These are phyloP conservation scores for Troglohyphantes excavatus DNA, from an alignment of 2,888 invertebrate genomes.

Conservation along the genomic window DNA sequence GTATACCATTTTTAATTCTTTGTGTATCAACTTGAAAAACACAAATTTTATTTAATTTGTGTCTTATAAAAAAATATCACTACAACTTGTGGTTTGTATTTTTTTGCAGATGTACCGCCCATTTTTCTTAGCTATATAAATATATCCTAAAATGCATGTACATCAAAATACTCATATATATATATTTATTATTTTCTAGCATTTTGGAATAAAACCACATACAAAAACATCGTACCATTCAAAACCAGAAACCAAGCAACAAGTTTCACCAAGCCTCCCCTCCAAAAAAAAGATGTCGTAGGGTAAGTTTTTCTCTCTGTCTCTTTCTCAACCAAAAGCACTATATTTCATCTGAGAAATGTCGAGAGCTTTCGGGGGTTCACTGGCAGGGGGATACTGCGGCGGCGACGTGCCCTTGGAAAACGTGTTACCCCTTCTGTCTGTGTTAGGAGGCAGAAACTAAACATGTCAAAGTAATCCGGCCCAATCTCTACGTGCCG, in stretches of 20 bases:
- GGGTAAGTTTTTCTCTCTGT: slow-evolving; percentile 46
- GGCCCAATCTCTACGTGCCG: slow-evolving; percentile 32
- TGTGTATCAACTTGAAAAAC: too few species aligned
- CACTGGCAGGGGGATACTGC: background rate
- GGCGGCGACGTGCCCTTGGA: slow-evolving; percentile 55
- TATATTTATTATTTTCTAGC: background rate
- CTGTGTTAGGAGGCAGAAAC: background rate
- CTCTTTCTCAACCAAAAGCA: background rate
- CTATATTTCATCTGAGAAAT: slow-evolving; percentile 43
- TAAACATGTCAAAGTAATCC: slow-evolving; percentile 66
- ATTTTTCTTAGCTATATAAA: too few species aligned
- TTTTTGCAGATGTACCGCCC: too few species aligned
- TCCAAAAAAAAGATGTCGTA: slow-evolving; percentile 30
- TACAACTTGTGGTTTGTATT: too few species aligned
- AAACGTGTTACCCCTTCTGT: slow-evolving; percentile 42
- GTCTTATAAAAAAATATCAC: too few species aligned
- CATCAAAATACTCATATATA: background rate
- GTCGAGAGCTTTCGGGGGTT: background rate
- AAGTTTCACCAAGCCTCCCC: background rate
- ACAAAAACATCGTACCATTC: background rate
- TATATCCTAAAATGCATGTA: too few species aligned
- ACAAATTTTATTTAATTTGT: too few species aligned
- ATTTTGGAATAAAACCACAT: background rate
- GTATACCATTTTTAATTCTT: too few species aligned
- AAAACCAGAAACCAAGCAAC: background rate